These are phyloP conservation scores for Helicoverpa assulta DNA, from an alignment of 2,888 invertebrate species.

Conservation along the genomic window DNA sequence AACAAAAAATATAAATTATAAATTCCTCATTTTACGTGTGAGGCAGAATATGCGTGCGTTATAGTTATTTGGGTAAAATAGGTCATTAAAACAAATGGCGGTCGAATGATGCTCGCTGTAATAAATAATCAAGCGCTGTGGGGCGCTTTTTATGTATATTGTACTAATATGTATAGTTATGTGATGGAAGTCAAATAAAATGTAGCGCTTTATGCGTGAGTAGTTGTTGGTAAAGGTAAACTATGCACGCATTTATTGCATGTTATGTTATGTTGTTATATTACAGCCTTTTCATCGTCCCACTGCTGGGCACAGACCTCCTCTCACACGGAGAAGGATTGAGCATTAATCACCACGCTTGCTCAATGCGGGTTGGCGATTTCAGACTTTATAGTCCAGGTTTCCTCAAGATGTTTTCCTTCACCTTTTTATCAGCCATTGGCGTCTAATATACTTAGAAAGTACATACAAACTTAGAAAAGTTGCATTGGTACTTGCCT, in stretches of 20 bases:
- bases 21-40: slow-evolving; percentile 39
- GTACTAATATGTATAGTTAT: slow-evolving; percentile 22
- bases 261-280: too few species aligned
- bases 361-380: too few species aligned
- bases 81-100: slow-evolving; percentile 62
- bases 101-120: slow-evolving; percentile 54
- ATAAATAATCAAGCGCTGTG: slow-evolving; percentile 62
- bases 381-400: too few species aligned
- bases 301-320: too few species aligned
- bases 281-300: too few species aligned
- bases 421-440: too few species aligned
- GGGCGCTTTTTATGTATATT: slow-evolving; percentile 40
- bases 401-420: too few species aligned
- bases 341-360: too few species aligned
- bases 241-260: neutral
- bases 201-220: neutral
- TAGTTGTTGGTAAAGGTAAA: neutral
- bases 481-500: too few species aligned
- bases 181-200: neutral
- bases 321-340: too few species aligned
- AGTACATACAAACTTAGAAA: too few species aligned
- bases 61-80: slow-evolving; percentile 59
- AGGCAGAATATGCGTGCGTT: slow-evolving; percentile 56
- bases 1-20: slow-evolving; percentile 43
- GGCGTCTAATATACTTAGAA: too few species aligned